Evolutionary conservation across 53 echinoderm and acorn worm species (phyloP).

Genomic region (Patiria pectinifera): DNA sequence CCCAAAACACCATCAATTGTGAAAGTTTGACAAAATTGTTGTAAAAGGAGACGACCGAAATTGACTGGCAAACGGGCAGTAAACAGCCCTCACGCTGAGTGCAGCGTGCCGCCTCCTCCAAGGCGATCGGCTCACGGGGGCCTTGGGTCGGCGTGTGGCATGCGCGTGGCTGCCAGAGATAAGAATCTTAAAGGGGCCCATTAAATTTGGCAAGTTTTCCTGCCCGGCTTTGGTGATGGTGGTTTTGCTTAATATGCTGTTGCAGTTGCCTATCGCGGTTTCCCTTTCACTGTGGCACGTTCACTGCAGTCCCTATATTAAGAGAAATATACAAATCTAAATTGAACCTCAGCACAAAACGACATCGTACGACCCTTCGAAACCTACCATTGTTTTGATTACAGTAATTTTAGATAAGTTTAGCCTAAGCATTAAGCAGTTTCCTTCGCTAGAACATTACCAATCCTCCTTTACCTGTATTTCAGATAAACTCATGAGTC

Average conservation of each 20-base stretch:
- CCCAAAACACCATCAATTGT: slow-evolving; percentile 6
- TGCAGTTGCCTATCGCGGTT: too few species aligned
- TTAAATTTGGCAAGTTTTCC: not conserved
- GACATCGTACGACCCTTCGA: too few species aligned
- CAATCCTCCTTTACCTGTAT: not conserved
- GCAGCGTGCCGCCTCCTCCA: slow-evolving; percentile 49
- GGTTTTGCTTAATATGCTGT: not conserved
- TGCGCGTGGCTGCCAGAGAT: slow-evolving; percentile 50
- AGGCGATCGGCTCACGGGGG: slow-evolving; percentile 15
- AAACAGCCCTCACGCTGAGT: slow-evolving; percentile 42
- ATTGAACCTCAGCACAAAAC: too few species aligned
- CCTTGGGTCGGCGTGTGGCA: slow-evolving; percentile 50
- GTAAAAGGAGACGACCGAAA: slow-evolving; percentile 30
- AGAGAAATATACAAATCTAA: too few species aligned
- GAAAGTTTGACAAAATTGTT: slow-evolving; percentile 11
- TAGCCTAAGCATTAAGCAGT: too few species aligned
- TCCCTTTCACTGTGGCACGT: too few species aligned
- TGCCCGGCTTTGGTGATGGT: not conserved
- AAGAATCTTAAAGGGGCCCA: slow-evolving; percentile 53
- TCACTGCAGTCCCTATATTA: too few species aligned
- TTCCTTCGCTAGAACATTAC: too few species aligned
- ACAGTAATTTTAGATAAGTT: too few species aligned
- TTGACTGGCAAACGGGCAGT: slow-evolving; percentile 19
- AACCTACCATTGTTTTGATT: too few species aligned
- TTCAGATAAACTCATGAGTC: not conserved